Evolutionary conservation across 2,888 invertebrate genomes (phyloP).

Genomic region (Lottia scabra): DNA sequence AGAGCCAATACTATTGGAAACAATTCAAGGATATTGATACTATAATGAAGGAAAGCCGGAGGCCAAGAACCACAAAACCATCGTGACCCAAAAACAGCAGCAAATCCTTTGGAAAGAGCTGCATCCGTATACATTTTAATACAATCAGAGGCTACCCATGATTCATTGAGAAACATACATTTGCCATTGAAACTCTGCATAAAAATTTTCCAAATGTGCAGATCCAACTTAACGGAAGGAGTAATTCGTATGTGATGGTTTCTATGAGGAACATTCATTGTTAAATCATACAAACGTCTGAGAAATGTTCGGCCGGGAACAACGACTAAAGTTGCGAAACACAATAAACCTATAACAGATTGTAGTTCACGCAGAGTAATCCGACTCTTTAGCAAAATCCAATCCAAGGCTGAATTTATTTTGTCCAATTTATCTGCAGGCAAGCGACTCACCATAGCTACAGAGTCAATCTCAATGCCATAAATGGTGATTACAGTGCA

Average conservation of each 20-base stretch:
- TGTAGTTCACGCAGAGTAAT: not conserved
- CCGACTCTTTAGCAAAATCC: not conserved
- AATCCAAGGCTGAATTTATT: not conserved
- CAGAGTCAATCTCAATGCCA: no score
- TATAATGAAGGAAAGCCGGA: no score
- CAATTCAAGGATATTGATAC: constrained; percentile 1
- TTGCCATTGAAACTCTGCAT: not conserved
- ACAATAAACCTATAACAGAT: not conserved
- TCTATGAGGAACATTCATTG: not conserved
- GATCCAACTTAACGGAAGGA: not conserved
- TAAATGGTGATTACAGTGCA: no score
- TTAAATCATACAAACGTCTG: not conserved
- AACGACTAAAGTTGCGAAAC: not conserved
- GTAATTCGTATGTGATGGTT: not conserved
- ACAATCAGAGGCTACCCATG: not conserved
- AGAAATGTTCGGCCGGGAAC: not conserved
- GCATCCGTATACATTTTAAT: constrained; percentile 6
- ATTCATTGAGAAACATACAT: not conserved
- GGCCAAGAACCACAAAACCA: constrained; percentile 7
- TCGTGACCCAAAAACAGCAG: not conserved
- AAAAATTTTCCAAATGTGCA: not conserved
- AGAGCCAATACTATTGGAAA: constrained; percentile 7
- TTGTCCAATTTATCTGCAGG: not conserved
- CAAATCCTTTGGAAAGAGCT: not conserved
- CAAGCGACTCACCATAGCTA: not conserved